A percentile compares a stretch with the other conserved stretches of the same genome.
Conservation (phyloP, 1,140 invertebrate genomes). For the Diorhabda sublineata region DNA sequence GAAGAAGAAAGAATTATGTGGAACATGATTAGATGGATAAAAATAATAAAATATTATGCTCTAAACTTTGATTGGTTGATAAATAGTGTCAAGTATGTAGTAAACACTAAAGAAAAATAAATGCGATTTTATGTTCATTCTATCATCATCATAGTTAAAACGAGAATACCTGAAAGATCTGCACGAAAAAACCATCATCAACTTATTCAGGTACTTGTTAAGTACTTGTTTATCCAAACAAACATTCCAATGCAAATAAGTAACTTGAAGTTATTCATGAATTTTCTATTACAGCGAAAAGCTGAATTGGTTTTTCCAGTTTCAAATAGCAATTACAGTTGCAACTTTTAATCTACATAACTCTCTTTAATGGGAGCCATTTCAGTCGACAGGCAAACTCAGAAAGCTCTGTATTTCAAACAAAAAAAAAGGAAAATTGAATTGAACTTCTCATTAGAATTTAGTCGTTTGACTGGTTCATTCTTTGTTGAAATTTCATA, state of each 20-base stretch:
- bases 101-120: no score
- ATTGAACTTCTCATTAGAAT: constrained; percentile 36
- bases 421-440: constrained; percentile 37
- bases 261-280: constrained; percentile 11
- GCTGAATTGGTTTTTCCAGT: constrained; percentile 38
- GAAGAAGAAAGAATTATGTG: no score
- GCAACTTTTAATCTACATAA: constrained; percentile 51
- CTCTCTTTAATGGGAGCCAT: constrained; percentile 44
- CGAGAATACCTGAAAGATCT: no score
- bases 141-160: no score
- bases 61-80: no score
- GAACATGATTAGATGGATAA: no score
- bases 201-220: background rate
- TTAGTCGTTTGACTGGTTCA: constrained; percentile 6
- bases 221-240: background rate
- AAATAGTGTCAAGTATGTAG: no score
- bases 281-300: constrained; percentile 23
- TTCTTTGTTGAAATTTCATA: background rate
- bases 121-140: no score
- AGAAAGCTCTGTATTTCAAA: constrained; percentile 42
- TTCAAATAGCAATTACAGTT: constrained; percentile 50
- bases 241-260: constrained; percentile 5
- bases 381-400: constrained; percentile 47
- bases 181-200: no score
- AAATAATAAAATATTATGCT: no score